Conservation (phyloP, 2,888 invertebrate species). For the Colostygia pectinataria region DNA sequence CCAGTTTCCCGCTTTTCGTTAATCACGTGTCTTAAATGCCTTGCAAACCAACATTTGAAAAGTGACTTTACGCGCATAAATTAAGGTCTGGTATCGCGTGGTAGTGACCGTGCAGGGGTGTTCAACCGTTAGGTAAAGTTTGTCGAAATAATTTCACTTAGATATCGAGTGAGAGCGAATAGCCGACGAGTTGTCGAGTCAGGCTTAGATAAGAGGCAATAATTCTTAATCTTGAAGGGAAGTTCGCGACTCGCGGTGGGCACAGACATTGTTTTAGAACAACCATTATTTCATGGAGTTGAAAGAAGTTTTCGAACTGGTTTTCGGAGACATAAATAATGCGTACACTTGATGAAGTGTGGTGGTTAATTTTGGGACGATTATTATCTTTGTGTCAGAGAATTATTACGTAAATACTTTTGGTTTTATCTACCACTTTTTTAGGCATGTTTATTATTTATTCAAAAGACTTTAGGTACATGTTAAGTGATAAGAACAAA, state of each 20-base stretch:
- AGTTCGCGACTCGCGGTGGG: slow-evolving; percentile 42
- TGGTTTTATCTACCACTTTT: no score
- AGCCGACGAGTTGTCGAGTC: slow-evolving; percentile 71
- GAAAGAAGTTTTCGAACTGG: slow-evolving; percentile 46
- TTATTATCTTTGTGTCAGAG: slow-evolving; percentile 1
- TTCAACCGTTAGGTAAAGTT: slow-evolving; percentile 70
- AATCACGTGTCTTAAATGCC: slow-evolving; percentile 72
- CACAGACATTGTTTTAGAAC: slow-evolving; percentile 58
- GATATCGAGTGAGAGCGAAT: slow-evolving; percentile 67
- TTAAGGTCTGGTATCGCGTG: slow-evolving; percentile 47
- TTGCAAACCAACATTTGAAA: slow-evolving; percentile 32
- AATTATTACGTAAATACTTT: background rate
- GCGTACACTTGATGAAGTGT: slow-evolving; percentile 28
- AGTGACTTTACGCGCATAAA: slow-evolving; percentile 40
- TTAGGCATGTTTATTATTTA: no score
- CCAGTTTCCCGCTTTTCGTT: slow-evolving; percentile 78
- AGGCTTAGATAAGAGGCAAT: slow-evolving; percentile 71
- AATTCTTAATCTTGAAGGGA: slow-evolving; percentile 71
- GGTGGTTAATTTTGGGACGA: slow-evolving; percentile 4
- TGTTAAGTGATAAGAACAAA: no score
- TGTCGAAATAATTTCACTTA: slow-evolving; percentile 75
- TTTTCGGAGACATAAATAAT: slow-evolving; percentile 35
- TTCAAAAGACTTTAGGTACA: no score
- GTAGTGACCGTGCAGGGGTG: slow-evolving; percentile 45
- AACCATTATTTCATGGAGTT: slow-evolving; percentile 55